Evolutionary conservation across 2,888 invertebrate species (phyloP).

Genomic region (Linnaemya tessellans): DNA sequence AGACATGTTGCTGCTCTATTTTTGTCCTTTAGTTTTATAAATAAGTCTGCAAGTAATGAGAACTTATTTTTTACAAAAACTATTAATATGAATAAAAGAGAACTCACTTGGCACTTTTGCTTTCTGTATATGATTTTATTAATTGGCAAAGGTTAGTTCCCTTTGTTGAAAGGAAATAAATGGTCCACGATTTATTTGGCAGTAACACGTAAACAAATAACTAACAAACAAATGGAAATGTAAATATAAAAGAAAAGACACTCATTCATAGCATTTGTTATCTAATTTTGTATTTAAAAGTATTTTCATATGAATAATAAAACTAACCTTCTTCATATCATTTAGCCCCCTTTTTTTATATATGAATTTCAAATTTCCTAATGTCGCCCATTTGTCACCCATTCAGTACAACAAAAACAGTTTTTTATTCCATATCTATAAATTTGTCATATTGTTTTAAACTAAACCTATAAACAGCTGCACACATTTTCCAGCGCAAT

Average conservation of each 20-base stretch:
- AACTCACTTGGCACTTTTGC: neutral
- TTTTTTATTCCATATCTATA: neutral
- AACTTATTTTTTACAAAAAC: neutral
- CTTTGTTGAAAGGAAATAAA: neutral
- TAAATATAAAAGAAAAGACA: too few species aligned
- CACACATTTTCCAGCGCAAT: neutral
- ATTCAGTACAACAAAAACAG: neutral
- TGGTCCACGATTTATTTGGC: slow-evolving; percentile 4
- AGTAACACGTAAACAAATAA: neutral
- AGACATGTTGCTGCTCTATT: neutral
- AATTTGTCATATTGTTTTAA: slow-evolving; percentile 9
- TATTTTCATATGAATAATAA: too few species aligned
- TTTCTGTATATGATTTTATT: neutral
- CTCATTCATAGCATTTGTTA: too few species aligned
- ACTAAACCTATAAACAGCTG: slow-evolving; percentile 16
- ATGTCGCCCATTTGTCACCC: neutral
- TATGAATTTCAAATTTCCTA: too few species aligned
- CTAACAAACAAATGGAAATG: too few species aligned
- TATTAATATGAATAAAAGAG: neutral
- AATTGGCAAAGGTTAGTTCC: slow-evolving; percentile 64
- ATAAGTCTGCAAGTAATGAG: neutral
- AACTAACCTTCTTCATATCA: too few species aligned
- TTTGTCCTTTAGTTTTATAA: neutral
- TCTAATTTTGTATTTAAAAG: too few species aligned
- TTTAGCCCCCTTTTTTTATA: too few species aligned